Conservation (phyloP, 2,888 invertebrate genomes). For the Sisyra terminalis region DNA sequence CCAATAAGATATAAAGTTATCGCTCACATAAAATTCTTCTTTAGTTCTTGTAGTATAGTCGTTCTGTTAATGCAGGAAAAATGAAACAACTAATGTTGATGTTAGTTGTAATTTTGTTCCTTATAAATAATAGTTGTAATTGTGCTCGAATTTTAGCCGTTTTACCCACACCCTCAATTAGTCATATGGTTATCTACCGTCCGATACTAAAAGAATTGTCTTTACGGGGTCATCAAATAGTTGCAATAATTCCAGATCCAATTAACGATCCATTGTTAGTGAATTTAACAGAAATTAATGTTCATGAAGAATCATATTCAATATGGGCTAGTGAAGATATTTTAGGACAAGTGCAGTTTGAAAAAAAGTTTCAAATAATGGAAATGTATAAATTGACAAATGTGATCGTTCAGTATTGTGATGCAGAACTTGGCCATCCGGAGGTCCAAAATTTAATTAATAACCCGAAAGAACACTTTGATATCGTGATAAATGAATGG, state of each 20-base stretch:
- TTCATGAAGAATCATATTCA: slow-evolving; percentile 19
- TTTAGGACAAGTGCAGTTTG: not conserved
- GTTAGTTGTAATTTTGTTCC: too few relatives aligned
- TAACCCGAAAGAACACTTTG: slow-evolving; percentile 15
- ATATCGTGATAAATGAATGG: slow-evolving; percentile 17
- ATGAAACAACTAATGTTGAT: too few relatives aligned
- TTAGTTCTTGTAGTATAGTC: too few relatives aligned
- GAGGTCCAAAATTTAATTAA: slow-evolving; percentile 10
- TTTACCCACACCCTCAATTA: slow-evolving; percentile 26
- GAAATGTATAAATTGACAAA: not conserved
- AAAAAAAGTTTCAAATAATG: not conserved
- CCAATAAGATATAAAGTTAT: too few relatives aligned
- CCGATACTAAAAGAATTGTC: slow-evolving; percentile 25
- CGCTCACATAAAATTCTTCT: too few relatives aligned
- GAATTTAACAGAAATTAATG: slow-evolving; percentile 26
- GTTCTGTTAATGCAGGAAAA: too few relatives aligned
- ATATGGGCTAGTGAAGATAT: slow-evolving; percentile 10
- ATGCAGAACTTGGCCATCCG: slow-evolving; percentile 9
- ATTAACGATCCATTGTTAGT: slow-evolving; percentile 8
- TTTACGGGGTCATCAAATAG: slow-evolving; percentile 28
- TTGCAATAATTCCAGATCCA: slow-evolving; percentile 27
- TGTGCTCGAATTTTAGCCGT: slow-evolving; percentile 23
- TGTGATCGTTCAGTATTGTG: slow-evolving; percentile 11
- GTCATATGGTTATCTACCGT: slow-evolving; percentile 29
- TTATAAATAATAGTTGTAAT: not conserved